Conservation (phyloP, 2,113 vertebrate species). For the Gymnogyps californianus region DNA sequence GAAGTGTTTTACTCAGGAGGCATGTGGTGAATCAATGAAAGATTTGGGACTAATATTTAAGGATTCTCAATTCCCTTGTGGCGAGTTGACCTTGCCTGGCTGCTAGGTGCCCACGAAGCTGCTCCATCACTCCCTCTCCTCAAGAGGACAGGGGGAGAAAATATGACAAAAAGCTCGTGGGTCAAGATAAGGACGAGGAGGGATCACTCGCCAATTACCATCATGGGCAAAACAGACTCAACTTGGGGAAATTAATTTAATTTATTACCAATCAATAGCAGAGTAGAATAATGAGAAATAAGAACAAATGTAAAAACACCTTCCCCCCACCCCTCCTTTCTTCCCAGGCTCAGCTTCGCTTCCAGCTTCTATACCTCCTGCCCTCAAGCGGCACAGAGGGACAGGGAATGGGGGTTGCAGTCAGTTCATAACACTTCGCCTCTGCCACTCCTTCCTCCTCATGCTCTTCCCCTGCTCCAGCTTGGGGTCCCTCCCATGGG, state of each 20-base stretch:
- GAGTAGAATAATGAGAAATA: background rate
- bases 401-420: rapidly evolving
- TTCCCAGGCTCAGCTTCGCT: background rate
- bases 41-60: background rate
- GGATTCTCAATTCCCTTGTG: background rate
- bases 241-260: background rate
- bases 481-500: too few relatives aligned
- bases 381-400: too few relatives aligned
- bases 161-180: background rate
- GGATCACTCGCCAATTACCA: background rate
- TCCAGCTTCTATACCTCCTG: background rate
- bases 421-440: too few relatives aligned
- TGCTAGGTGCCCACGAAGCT: background rate
- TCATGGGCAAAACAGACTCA: background rate
- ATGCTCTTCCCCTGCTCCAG: too few relatives aligned
- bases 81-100: background rate
- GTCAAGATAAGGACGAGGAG: background rate
- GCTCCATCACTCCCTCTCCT: background rate
- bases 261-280: background rate
- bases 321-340: background rate
- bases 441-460: too few relatives aligned
- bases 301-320: background rate
- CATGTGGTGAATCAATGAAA: background rate
- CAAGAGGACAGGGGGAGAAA: background rate
- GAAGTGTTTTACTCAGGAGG: background rate